Base-by-base conservation (phyloP, 2,113 vertebrate species). In the Myiozetetes cayanensis region DNA sequence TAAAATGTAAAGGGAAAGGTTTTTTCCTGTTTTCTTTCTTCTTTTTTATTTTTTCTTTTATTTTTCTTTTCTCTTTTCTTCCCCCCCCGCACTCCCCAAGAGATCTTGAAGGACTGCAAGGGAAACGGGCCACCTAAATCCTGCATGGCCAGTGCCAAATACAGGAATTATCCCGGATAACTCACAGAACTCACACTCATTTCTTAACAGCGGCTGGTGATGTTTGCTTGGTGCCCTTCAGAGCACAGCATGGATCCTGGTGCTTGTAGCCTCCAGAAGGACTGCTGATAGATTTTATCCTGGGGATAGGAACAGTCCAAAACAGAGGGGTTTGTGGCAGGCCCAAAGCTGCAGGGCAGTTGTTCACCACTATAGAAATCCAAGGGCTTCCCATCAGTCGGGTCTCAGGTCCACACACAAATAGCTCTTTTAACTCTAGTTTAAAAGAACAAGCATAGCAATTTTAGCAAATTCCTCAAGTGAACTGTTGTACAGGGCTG, bases 341-440 rank as follows among this genome's bases (percentile, higher is more conserved):
- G 33, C 75, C 46, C 37, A 17, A 49, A 72, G 49, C 18, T 12
- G 12, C 47, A 17, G 77, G 37, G 52, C 66, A 53, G 37, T 10
- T 0, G 2, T 21, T 28, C 1, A 49, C 43, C 1, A 1, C 47
- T 53, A 35, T 4, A 72, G 59, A 39, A 72, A n/a, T 37, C 12
- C 66, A 28, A 22, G 44, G 50, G 24, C 44, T 66, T 71, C 37
- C 50, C 4, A 4, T 30, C 0, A 0, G 9, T 27, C 5, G 4
- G 14, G 27, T 39, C 27, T 65, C 17, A n/a, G 33, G 33, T 19
- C 13, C 35, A 55, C 33, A 11, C 41, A 78, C 25, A 66, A 8
- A 20, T 12, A 25, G 23, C 55, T 30, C 35, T 81, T 81, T n/a
- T 50, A 44, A 20, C 33, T 73, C 16, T 80, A 52, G 37, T 35